Evolutionary conservation across 2,888 invertebrate genomes (phyloP).

Genomic region (Trachelus iudaicus): DNA sequence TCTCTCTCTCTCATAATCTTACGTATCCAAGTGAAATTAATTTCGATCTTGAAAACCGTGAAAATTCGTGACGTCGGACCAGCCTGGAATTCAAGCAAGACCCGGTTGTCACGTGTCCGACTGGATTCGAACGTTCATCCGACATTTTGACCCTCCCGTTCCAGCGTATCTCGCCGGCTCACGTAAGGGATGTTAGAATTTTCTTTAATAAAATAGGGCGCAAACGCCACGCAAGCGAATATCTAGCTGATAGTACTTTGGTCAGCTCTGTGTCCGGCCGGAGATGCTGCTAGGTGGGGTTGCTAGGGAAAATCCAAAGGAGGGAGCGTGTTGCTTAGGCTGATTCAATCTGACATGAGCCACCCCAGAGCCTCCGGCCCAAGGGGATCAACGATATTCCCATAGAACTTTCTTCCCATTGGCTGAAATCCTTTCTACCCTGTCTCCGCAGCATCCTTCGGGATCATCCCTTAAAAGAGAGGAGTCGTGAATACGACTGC

Average conservation of each 20-base stretch:
- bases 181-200: constrained; percentile 26
- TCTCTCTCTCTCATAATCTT: neutral
- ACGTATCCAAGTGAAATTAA: neutral
- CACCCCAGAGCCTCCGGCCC: constrained; percentile 5
- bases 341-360: constrained; percentile 59
- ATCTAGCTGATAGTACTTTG: constrained; percentile 61
- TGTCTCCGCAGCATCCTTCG: neutral
- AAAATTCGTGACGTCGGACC: neutral
- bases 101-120: neutral
- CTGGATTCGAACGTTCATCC: neutral
- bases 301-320: constrained; percentile 48
- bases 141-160: neutral
- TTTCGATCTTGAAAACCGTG: neutral
- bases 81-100: neutral
- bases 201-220: constrained; percentile 62
- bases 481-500: neutral
- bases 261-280: constrained; percentile 57
- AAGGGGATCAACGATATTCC: constrained; percentile 9
- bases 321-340: constrained; percentile 54
- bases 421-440: neutral
- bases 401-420: constrained; percentile 10
- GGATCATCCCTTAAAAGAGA: neutral
- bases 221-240: constrained; percentile 64
- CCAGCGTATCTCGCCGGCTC: neutral
- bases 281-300: constrained; percentile 47